Base-by-base conservation (phyloP, 1,140 invertebrate genomes). In the Thalassaphorura encarpata region DNA sequence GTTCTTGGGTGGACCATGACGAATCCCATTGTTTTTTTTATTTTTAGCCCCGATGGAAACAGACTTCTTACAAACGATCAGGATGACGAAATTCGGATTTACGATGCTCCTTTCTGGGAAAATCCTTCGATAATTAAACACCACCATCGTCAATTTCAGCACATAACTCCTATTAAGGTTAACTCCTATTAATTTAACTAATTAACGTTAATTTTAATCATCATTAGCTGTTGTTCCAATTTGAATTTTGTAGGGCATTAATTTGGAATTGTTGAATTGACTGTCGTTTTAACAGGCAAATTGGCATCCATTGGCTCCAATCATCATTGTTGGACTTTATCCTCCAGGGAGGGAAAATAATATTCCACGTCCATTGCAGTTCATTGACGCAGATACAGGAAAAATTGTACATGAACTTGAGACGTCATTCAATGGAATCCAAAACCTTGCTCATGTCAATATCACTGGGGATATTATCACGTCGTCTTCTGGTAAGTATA, bases 91-190 rank as follows among this genome's bases (percentile, higher is more conserved):
- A 59, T 64, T 27, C 40, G 52, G 23, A 43, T 64, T 21, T 64
- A 64, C 43, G 54, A 58, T 40, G 58, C 54, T 23, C 58, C 58
- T 5, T 23, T 53, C 5, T 61, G 62, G 59, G 15, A 55, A 16
- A 23, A 56, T 5, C 29, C 15, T 2, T 29, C 29, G 4, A 53
- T 19, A 11, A 61, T 64, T 2, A 46, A 39, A 5, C 63, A 64
- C 31, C 56, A 47, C 5, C 63, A 64, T 41, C 52, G 56, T n/a
- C 63, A 64, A 31, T 64, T 64, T 28, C 63, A 64, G 29, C 63
- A 64, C 40, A 43, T 64, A 15, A 64, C 59, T 6, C 39, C 55
- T 24, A 54, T 64, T 42, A 49, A 58, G 36, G 59, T n/a, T 64
- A 56, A 26, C 4, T 36, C 5, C 16, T 36, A 36, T 36, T 11